Base-by-base conservation (phyloP, 2,113 vertebrate genomes). In the Chaenogobius annularis region DNA sequence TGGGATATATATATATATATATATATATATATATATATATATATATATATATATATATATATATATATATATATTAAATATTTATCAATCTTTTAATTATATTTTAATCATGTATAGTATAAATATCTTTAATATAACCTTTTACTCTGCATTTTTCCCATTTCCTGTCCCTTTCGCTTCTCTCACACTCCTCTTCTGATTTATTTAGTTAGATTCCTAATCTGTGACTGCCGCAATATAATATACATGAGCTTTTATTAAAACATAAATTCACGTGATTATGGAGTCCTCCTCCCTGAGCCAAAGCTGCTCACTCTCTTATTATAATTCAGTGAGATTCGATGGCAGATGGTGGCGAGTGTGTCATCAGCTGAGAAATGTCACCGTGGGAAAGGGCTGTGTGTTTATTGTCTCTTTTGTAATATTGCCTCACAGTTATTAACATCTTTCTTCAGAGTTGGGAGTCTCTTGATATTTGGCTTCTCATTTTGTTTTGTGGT, bases 241-340 rank as follows among this genome's bases (percentile, higher is more conserved):
- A 78, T 46, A 72, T 72, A 72, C 48, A 73, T 77, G 20, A 67
- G 55, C 19, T 40, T 75, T 75, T 75, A 82, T 75, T 75, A 72
- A 78, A 78, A 78, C 40, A 75, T 72, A 48, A 66, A 72, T 72
- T 78, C 61, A 56, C 22, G 8, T 65, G 48, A 67, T 68, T 68
- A 15, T 52, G 23, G 10, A 22, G 37, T n/a, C 61, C 46, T 54
- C 19, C 19, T n/a, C 19, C 19, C 50, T 20, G 50, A 54, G 22
- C 56, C 14, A 5, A 43, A 19, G n/a, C 56, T 68, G 64, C 54
- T 15, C 35, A 47, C 26, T 31, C 26, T 31, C 26, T 31, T 31
- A 31, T 8, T 71, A 8, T 71, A 35, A 74, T 43, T 56, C 61
- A 56, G 68, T 22, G 14, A 5, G 66, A 20, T 37, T 52, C 54